Evolutionary conservation across 2,113 vertebrate genomes (phyloP), one percentile per base, ranked within the genome.

Genomic region (Gallinago paraguaiae): DNA sequence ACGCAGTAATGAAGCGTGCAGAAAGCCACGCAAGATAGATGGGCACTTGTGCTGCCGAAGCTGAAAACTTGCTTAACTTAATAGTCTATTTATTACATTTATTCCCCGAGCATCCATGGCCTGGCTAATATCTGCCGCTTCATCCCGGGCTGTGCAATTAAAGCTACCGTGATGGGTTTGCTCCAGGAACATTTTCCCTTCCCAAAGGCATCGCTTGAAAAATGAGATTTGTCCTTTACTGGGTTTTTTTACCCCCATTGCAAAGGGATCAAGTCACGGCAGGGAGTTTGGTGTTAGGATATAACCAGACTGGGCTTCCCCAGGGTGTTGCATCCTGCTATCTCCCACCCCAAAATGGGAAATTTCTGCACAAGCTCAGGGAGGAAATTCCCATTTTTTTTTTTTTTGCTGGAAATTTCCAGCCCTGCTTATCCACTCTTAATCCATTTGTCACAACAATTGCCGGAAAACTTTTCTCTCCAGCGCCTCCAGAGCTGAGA

Each of bases 61-160:
- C 97, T 68, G 96, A 97, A 97, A 98, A 98, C 98, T 97, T 97
- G 97, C 97, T 98, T 98, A 97, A 97, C 97, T 97, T 98, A 98
- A 98, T 97, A 97, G 98, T 97, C 98, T 97, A 96, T 98, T 98
- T 98, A 98, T 98, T 98, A 97, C 96, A 77, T 95, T 97, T 97
- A 97, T 95, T 98, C 97, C 93, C 56, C 1, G 48, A 94, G 95
- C 83, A 22, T 80, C 43, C 81, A 20, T 7, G 70, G 74, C 90
- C 91, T 76, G 92, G 97, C 96, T 97, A 93, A 97, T 97, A 96
- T 85, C 91, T 43, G 88, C 95, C 81, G 43, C 84, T 87, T 94
- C 90, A 61, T 79, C 77, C 75, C 4, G 1, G 37, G 86, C 96
- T 51, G 72, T 25, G 97, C 97, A 97, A 97, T 98, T 98, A 98